A percentile compares a stretch with the other conserved stretches of the same genome.
These are phyloP conservation scores for Trilocha varians DNA, from an alignment of 2,888 invertebrate genomes.

Conservation along the genomic window DNA sequence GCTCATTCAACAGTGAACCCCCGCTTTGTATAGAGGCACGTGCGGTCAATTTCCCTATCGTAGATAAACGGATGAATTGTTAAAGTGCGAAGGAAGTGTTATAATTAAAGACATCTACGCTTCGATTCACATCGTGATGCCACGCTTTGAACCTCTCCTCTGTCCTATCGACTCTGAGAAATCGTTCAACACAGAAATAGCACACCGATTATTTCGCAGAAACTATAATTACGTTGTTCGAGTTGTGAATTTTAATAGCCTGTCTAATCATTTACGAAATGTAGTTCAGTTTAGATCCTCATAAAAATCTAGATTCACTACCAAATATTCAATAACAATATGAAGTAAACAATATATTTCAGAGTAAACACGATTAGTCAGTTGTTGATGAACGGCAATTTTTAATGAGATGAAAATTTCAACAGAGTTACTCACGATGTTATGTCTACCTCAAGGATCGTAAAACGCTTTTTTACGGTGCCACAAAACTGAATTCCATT, in stretches of 20 bases:
- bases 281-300: too few relatives aligned
- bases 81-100: neutral
- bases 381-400: neutral
- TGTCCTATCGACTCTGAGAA: too few relatives aligned
- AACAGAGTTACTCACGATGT: neutral
- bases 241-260: too few relatives aligned
- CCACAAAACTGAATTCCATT: conserved; percentile 12
- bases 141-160: too few relatives aligned
- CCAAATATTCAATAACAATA: too few relatives aligned
- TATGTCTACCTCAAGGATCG: conserved; percentile 10
- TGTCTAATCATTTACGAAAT: too few relatives aligned
- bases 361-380: neutral
- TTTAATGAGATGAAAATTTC: neutral
- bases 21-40: conserved; percentile 1
- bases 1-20: conserved; percentile 11
- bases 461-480: conserved; percentile 12
- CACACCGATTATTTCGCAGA: too few relatives aligned
- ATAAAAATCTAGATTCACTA: too few relatives aligned
- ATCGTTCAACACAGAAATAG: too few relatives aligned
- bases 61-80: neutral
- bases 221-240: too few relatives aligned
- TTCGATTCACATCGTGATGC: neutral
- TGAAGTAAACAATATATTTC: too few relatives aligned
- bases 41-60: conserved; percentile 2
- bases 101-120: neutral